Evolutionary conservation across 2,888 invertebrate genomes (phyloP), one percentile per base, ranked within the genome.

Genomic region (Stramonita haemastoma): DNA sequence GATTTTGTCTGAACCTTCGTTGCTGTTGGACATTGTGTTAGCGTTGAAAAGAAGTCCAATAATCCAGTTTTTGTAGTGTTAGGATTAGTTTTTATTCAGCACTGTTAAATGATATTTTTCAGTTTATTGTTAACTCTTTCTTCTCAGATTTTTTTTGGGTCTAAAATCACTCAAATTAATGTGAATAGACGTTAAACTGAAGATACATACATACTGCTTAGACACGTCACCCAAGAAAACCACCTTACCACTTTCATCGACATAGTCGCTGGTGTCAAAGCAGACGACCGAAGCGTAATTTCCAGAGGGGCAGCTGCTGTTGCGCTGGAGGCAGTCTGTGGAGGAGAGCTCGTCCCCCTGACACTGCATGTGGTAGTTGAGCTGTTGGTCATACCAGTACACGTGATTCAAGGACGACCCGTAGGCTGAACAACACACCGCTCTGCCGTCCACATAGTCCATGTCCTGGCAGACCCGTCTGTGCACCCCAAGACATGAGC

Each of bases 231-330:
- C 46, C 46, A 46, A 46, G 46, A 46, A 8, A 2, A 46, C 46
- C 46, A 46, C 46, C 46, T 46, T 84, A 92, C 92, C 86, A 90
- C 91, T 88, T 85, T 91, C 89, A 84, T 89, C 87, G 32, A 89
- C 70, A n/a, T 26, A 81, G 32, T 89, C 89, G 13, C 88, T 90
- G 32, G 57, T 87, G 73, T 91, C 90, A 77, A 92, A 93, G 89
- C 95, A 94, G 34, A 93, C 91, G 0, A 94, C 94, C 0, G 94
- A 94, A 17, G 93, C 93, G 90, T 94, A 94, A 56, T 90, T 91
- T 29, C 92, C 91, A 13, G 93, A 91, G 29, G 81, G 34, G 77
- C 92, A 92, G 89, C 93, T 93, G 15, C 90, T 88, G 0, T 89
- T 90, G 1, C 89, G 73, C 36, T 57, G 87, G 36, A 94, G 83